phyloP scores from a whole-genome alignment of 2,888 invertebrate genomes.

The Drosophila affinis region DNA sequence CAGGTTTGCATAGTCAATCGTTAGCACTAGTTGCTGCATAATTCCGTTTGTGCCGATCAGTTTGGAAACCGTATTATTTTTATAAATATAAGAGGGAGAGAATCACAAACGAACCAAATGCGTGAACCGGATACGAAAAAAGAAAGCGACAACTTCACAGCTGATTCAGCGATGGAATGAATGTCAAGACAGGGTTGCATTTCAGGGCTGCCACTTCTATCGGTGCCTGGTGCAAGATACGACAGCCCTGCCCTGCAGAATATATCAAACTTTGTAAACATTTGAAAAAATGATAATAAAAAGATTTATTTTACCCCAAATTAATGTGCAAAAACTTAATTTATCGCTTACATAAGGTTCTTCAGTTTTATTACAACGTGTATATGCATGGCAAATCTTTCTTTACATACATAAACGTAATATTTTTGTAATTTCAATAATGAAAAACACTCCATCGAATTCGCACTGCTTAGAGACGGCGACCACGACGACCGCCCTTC shows the following conservation, averaged over 20 bases:
- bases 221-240: background rate
- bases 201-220: slow-evolving; percentile 34
- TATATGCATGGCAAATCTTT: slow-evolving; percentile 17
- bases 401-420: slow-evolving; percentile 18
- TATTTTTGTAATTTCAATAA: slow-evolving; percentile 19
- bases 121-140: slow-evolving; percentile 83
- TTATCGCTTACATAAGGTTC: slow-evolving; percentile 20
- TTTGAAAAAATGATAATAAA: background rate
- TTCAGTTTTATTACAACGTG: slow-evolving; percentile 40
- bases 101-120: slow-evolving; percentile 79
- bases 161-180: slow-evolving; percentile 45
- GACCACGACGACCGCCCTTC: slow-evolving; percentile 99
- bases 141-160: slow-evolving; percentile 70
- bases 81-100: slow-evolving; percentile 51
- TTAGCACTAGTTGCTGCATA: slow-evolving; percentile 3
- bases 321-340: background rate
- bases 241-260: slow-evolving; percentile 14
- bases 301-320: background rate
- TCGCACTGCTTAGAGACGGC: slow-evolving; percentile 92
- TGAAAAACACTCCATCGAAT: slow-evolving; percentile 4
- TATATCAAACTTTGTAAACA: slow-evolving; percentile 24
- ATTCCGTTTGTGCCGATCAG: slow-evolving; percentile 14
- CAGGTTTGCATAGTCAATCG: background rate
- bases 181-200: slow-evolving; percentile 46
- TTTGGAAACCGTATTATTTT: slow-evolving; percentile 52